These are phyloP conservation scores for Varroa destructor DNA, from an alignment of 1,140 invertebrate genomes.

Conservation along the genomic window DNA sequence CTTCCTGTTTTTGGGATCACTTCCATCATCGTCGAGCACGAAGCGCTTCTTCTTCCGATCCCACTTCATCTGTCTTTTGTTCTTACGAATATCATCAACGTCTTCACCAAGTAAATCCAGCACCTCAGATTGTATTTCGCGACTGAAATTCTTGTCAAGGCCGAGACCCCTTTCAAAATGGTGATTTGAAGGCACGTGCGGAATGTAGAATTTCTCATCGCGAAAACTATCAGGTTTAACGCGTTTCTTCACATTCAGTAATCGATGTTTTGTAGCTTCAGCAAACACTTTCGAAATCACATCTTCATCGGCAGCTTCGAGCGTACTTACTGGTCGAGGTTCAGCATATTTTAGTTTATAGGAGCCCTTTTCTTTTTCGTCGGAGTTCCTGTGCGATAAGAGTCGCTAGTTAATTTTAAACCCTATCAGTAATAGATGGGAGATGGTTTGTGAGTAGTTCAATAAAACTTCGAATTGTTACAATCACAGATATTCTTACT, in stretches of 20 bases:
- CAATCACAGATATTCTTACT: constrained; percentile 7
- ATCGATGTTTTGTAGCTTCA: constrained; percentile 18
- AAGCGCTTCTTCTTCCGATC: constrained; percentile 85
- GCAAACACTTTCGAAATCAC: constrained; percentile 43
- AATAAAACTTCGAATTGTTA: not conserved
- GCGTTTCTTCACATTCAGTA: constrained; percentile 37
- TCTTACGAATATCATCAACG: constrained; percentile 49
- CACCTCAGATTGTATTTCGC: constrained; percentile 55
- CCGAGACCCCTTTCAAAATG: constrained; percentile 73
- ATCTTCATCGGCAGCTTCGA: constrained; percentile 40
- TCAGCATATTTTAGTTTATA: constrained; percentile 38
- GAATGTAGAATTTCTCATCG: constrained; percentile 68
- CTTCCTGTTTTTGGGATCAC: constrained; percentile 54
- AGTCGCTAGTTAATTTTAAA: not conserved
- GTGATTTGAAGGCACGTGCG: constrained; percentile 67
- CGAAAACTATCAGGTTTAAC: constrained; percentile 41
- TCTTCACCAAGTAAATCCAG: constrained; percentile 69
- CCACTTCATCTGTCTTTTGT: constrained; percentile 44
- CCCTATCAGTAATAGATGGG: not conserved
- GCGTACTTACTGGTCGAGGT: constrained; percentile 41
- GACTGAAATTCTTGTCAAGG: constrained; percentile 56
- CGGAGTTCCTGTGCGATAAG: constrained; percentile 39
- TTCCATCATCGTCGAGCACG: constrained; percentile 52
- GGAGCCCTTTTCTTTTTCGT: constrained; percentile 38
- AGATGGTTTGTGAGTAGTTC: no score